Base-by-base conservation (phyloP, 37 sponge, comb jelly and placozoan genomes). In the Oopsacas minuta region DNA sequence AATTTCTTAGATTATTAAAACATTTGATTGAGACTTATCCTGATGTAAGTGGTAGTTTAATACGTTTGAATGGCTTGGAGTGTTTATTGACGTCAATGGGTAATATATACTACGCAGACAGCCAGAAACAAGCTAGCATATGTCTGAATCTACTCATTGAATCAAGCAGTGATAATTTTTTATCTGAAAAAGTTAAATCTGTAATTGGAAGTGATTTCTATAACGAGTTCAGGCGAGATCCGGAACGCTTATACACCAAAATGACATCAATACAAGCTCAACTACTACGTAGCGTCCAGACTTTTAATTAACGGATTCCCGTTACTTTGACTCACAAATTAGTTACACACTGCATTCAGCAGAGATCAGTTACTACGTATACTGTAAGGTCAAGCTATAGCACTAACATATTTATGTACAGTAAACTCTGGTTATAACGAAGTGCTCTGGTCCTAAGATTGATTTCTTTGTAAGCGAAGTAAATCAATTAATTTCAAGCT, bases 71-170 rank as follows among this genome's bases (percentile, higher is more conserved):
- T 20, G 75, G 75, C 20, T 25, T 61, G 7, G 75, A 61, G 30
- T 7, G 75, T 10, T 86, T 97, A 39, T 83, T 95, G 35, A 83
- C 83, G 83, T 94, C 92, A 32, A 86, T 95, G 91, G 91, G 92
- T 28, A 97, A 97, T 35, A 85, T 82, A 0, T 36, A 81, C 20
- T 87, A 97, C 39, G 34, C 85, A 7, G 86, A 93, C 88, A 83
- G 93, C 32, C 99, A 97, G 88, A 87, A 88, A 53, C 93, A 97
- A 42, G 94, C 98, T 8, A 87, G 91, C 12, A 25, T 93, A 30
- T 82, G 94, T 36, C 90, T 97, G 28, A 52, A 82, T 61, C 20
- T 61, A 34, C 22, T 61, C 5, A 61, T 61, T 3, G 75, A 61
- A 20, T 20, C 75, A 10, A 61, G 1, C 5, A 61, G 22, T n/a